Evolutionary conservation across 2,113 vertebrate genomes (phyloP), one percentile per base, ranked within the genome.

Genomic region (Apodemus sylvaticus): DNA sequence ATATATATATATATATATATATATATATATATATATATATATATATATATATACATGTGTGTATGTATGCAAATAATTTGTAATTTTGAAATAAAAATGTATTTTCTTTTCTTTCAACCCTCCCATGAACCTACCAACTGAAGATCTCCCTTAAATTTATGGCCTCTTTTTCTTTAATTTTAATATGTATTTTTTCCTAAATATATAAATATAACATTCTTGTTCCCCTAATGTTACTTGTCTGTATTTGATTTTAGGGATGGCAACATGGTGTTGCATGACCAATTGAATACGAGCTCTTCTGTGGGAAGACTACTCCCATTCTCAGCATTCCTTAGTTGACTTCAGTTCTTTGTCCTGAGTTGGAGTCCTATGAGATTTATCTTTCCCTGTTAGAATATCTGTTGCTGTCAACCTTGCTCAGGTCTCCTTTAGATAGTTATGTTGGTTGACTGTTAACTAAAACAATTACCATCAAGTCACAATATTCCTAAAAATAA

Each of bases 201-300:
- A 20, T 71, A 71, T 20, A 39, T 71, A n/a, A 71, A 39, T 7
- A 71, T 71, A 19, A 19, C 36, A 1, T 71, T 71, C 17, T 71
- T 71, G 36, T 39, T 17, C 70, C 6, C 29, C 36, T 71, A 74
- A 24, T 74, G 71, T 24, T 74, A 74, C n/a, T 24, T 42, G 71
- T 42, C 39, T 39, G 36, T 10, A 10, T 39, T 39, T 39, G n/a
- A 73, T 73, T 73, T 11, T 19, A 39, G 1, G n/a, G 19, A 20
- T 73, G 19, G 7, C 71, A 39, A 73, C 71, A 73, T 39, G n/a
- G 71, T 10, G 7, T 5, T 83, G n/a, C 24, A 17, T 29, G 29
- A 42, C 13, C 22, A 16, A 17, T 60, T 11, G 17, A 19, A n/a
- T 1, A 58, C 1, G 1, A 12, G 14, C 2, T 60, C 22, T 42